These are phyloP conservation scores for Pelvicachromis taeniatus DNA, from an alignment of 2,113 vertebrate genomes.

Conservation along the genomic window DNA sequence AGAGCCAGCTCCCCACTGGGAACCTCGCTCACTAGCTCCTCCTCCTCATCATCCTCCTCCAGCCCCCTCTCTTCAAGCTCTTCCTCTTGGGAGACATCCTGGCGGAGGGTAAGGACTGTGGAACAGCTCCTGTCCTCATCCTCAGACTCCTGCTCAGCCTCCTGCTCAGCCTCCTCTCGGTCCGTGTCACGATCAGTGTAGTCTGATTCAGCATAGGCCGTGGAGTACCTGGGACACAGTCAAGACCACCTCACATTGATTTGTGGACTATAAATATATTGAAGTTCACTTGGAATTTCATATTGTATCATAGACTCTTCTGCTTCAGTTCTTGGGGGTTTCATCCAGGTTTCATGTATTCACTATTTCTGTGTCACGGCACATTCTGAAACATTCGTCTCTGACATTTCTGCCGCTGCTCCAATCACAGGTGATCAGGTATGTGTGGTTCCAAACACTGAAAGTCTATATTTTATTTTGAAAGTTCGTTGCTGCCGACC, in stretches of 20 bases:
- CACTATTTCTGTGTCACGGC: neutral
- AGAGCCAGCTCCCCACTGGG: conserved; percentile 75
- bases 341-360: neutral
- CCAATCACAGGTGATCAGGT: neutral
- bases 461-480: neutral
- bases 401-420: neutral
- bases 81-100: conserved; percentile 68
- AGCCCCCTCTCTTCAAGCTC: conserved; percentile 51
- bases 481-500: rapidly evolving
- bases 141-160: conserved; percentile 54
- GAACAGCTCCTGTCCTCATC: conserved; percentile 81
- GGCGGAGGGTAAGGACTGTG: conserved; percentile 75
- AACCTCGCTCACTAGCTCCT: conserved; percentile 18
- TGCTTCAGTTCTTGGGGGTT: neutral
- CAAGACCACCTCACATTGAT: neutral
- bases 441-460: neutral
- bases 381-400: neutral
- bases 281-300: neutral
- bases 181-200: conserved; percentile 84
- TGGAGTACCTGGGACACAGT: conserved; percentile 78
- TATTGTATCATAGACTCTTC: neutral
- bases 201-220: conserved; percentile 90
- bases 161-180: conserved; percentile 66
- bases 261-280: neutral
- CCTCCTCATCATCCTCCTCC: conserved; percentile 28